Evolutionary conservation across 23 tunicate species (phyloP).

Genomic region (Diplosoma virens): DNA sequence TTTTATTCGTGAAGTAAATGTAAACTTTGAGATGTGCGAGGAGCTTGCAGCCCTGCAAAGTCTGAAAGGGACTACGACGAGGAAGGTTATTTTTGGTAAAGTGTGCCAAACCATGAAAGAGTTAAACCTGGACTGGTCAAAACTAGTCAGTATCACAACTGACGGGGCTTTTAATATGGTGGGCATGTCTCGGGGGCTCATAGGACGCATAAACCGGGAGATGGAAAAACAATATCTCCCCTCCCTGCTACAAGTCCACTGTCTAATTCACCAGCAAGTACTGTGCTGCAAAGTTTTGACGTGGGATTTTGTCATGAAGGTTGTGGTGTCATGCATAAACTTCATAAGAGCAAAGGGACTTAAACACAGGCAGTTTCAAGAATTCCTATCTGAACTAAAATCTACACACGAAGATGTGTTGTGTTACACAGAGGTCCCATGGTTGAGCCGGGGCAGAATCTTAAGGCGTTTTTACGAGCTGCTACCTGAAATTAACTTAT

Average conservation of each 20-base stretch:
- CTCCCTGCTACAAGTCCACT: not conserved
- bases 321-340: not conserved
- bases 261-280: too few relatives aligned
- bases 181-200: too few relatives aligned
- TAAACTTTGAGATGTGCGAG: too few relatives aligned
- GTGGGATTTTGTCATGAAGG: not conserved
- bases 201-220: not conserved
- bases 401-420: too few relatives aligned
- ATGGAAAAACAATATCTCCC: not conserved
- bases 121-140: not conserved
- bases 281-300: too few relatives aligned
- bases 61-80: too few relatives aligned
- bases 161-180: too few relatives aligned
- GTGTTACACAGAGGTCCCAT: slow-evolving; percentile 9
- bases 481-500: too few relatives aligned
- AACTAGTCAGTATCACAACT: too few relatives aligned
- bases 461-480: not conserved
- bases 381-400: too few relatives aligned
- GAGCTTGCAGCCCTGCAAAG: not conserved
- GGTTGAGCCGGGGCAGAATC: not conserved
- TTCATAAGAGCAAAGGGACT: not conserved
- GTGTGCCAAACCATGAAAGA: not conserved
- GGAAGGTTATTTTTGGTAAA: too few relatives aligned
- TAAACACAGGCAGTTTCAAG: too few relatives aligned
- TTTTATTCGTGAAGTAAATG: not conserved